These are phyloP conservation scores for Agapornis roseicollis DNA, from an alignment of 2,113 vertebrate genomes.

Conservation along the genomic window DNA sequence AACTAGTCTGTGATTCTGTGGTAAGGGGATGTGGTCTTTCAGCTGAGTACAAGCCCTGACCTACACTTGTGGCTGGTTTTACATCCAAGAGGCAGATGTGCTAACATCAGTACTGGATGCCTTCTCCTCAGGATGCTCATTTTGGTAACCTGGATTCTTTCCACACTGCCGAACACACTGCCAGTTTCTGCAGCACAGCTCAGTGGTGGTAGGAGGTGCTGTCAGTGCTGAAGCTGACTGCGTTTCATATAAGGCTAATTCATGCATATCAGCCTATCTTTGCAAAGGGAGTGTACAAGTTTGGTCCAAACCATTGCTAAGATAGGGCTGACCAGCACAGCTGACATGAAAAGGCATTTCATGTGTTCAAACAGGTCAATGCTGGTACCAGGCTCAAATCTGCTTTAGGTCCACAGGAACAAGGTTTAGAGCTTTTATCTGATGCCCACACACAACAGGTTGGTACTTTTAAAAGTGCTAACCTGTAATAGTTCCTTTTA, in stretches of 20 bases:
- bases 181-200: not conserved
- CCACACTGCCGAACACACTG: not conserved
- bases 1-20: not conserved
- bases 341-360: not conserved
- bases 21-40: not conserved
- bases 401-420: not conserved
- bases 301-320: not conserved
- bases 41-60: not conserved
- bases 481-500: not conserved
- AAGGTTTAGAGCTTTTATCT: too few species aligned
- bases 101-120: too few species aligned
- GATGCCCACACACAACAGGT: not conserved
- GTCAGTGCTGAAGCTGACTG: not conserved
- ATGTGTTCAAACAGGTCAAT: not conserved
- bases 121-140: not conserved
- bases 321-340: not conserved
- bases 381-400: not conserved
- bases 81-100: accelerated
- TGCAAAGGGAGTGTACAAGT: not conserved
- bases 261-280: not conserved
- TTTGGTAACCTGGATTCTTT: not conserved
- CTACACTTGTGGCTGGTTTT: not conserved
- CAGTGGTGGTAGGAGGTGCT: not conserved
- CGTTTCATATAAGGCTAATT: not conserved
- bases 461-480: not conserved